These are phyloP conservation scores for Albula goreensis DNA, from an alignment of 2,113 vertebrate genomes.

Conservation along the genomic window DNA sequence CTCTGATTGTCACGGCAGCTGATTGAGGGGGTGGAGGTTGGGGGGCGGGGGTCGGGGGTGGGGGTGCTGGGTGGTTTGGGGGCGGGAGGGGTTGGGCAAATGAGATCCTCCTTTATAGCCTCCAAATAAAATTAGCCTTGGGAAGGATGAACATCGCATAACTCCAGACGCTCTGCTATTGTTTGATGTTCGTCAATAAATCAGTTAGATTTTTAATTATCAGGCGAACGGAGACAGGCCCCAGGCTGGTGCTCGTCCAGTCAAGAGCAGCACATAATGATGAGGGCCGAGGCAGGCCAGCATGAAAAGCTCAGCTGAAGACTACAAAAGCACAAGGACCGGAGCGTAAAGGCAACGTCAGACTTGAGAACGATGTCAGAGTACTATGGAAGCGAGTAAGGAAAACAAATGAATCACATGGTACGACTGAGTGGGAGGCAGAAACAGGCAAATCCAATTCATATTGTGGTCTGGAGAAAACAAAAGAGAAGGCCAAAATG, in stretches of 20 bases:
- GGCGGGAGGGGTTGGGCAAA: slow-evolving; percentile 44
- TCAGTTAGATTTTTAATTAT: slow-evolving; percentile 90
- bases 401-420: too few relatives aligned
- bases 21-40: slow-evolving; percentile 69
- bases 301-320: slow-evolving; percentile 58
- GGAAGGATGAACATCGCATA: slow-evolving; percentile 77
- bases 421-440: too few relatives aligned
- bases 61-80: slow-evolving; percentile 36
- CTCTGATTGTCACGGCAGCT: slow-evolving; percentile 76
- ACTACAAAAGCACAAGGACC: slow-evolving; percentile 41
- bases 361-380: slow-evolving; percentile 6
- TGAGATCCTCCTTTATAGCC: slow-evolving; percentile 59
- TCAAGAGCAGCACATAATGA: slow-evolving; percentile 62
- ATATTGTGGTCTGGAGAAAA: too few relatives aligned
- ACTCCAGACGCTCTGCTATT: slow-evolving; percentile 67
- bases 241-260: slow-evolving; percentile 74
- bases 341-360: slow-evolving; percentile 46
- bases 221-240: slow-evolving; percentile 78
- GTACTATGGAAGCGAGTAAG: not conserved
- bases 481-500: too few relatives aligned
- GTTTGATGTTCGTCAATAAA: slow-evolving; percentile 81
- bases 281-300: slow-evolving; percentile 41
- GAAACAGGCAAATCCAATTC: too few relatives aligned
- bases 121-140: slow-evolving; percentile 83
- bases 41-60: slow-evolving; percentile 53